These are phyloP conservation scores for Dicaeum eximium DNA, from an alignment of 2,113 vertebrate species.

Conservation along the genomic window DNA sequence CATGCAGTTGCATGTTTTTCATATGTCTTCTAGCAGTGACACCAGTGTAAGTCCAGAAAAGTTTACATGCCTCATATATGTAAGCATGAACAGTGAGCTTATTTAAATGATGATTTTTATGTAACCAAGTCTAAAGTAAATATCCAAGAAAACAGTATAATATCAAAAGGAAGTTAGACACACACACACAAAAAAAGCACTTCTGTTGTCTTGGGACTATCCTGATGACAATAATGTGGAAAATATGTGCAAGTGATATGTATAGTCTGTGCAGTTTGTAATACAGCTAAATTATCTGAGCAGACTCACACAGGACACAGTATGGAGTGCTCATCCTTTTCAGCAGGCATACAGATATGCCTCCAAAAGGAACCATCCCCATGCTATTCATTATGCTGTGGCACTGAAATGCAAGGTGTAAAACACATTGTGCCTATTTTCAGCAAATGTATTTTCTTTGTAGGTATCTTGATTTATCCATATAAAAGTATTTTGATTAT, in stretches of 20 bases:
- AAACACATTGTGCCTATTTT: neutral
- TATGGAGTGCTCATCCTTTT: neutral
- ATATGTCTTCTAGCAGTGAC: neutral
- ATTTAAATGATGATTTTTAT: neutral
- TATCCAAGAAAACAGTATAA: neutral
- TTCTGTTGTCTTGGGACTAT: neutral
- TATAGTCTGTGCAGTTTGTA: neutral
- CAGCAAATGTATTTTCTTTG: neutral
- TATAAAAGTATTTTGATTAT: neutral
- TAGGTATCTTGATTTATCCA: neutral
- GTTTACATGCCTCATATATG: neutral
- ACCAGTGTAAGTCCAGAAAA: neutral
- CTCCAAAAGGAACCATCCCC: neutral
- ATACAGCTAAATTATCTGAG: neutral
- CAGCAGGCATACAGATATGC: neutral
- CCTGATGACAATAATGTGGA: neutral
- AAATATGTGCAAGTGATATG: neutral
- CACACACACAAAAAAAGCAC: neutral
- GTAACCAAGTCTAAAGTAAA: neutral
- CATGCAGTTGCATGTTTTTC: neutral
- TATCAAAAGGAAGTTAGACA: neutral
- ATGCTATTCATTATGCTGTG: neutral
- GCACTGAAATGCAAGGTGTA: neutral
- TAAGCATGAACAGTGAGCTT: neutral
- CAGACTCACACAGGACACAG: neutral